Evolutionary conservation across 2,797 vertebrate genomes (phyloP).

Genomic region (Enteromius unitaeniatus): DNA sequence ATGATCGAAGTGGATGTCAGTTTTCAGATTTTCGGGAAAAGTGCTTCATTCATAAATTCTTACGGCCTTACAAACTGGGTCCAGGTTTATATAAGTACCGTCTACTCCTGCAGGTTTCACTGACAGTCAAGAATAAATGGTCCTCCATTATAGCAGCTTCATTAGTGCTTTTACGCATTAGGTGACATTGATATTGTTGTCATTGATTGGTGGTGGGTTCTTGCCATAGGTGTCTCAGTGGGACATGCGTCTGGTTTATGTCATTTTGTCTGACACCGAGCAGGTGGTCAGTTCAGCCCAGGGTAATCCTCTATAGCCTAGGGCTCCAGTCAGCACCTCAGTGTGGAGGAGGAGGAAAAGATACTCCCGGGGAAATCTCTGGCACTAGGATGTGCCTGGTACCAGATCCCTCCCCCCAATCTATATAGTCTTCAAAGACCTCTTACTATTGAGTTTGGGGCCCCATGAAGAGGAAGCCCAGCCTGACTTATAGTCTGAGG

Average conservation of each 20-base stretch:
- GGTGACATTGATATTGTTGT: constrained; percentile 21
- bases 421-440: constrained; percentile 1
- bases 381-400: constrained; percentile 75
- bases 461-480: constrained; percentile 13
- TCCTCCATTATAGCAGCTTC: background rate
- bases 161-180: background rate
- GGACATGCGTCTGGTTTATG: constrained; percentile 59
- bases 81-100: background rate
- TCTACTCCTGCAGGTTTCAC: background rate
- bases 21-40: no score
- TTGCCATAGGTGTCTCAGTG: constrained; percentile 11
- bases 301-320: constrained; percentile 57
- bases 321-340: constrained; percentile 47
- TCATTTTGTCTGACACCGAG: constrained; percentile 75
- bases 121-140: background rate
- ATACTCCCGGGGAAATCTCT: constrained; percentile 64
- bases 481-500: constrained; percentile 21
- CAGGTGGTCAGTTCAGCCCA: constrained; percentile 71
- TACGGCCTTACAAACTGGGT: background rate
- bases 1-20: background rate
- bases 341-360: constrained; percentile 65
- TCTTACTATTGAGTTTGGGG: constrained; percentile 49
- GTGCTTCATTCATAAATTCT: background rate
- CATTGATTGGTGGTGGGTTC: constrained; percentile 23
- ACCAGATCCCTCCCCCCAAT: constrained; percentile 72